Conservation (phyloP, 2,113 vertebrate species). For the Peromyscus californicus region DNA sequence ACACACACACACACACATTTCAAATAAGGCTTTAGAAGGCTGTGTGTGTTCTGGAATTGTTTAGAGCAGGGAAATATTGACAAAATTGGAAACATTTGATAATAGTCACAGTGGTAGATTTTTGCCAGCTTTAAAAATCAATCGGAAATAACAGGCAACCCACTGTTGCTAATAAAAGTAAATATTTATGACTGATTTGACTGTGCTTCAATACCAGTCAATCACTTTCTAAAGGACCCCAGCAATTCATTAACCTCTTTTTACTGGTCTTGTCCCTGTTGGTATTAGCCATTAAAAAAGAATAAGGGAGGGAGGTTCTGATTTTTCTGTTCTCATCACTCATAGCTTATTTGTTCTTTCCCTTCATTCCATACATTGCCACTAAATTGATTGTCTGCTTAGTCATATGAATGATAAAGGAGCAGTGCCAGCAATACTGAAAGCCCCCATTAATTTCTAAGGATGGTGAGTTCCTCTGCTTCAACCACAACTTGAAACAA, state of each 20-base stretch:
- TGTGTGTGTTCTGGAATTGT: constrained; percentile 69
- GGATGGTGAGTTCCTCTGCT: constrained; percentile 87
- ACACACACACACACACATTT: not conserved
- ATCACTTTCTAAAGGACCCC: constrained; percentile 97
- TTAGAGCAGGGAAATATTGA: constrained; percentile 87
- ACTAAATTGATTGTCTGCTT: constrained; percentile 99
- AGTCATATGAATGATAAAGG: constrained; percentile 98
- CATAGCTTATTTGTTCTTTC: constrained; percentile 96
- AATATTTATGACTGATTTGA: constrained; percentile 99
- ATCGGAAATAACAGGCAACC: constrained; percentile 94
- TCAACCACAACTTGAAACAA: constrained; percentile 83
- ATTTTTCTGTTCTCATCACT: constrained; percentile 97
- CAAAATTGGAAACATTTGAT: constrained; percentile 87
- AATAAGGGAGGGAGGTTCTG: constrained; percentile 92
- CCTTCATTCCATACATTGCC: constrained; percentile 96
- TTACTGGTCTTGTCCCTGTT: constrained; percentile 96
- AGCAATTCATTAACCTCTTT: constrained; percentile 99
- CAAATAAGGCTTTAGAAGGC: constrained; percentile 69
- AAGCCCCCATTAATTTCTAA: constrained; percentile 91
- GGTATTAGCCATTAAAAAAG: constrained; percentile 97
- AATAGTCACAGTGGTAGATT: constrained; percentile 89
- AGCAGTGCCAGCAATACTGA: constrained; percentile 91
- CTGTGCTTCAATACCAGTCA: constrained; percentile 97
- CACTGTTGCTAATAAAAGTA: constrained; percentile 97
- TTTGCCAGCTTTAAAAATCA: constrained; percentile 94